Percentiles rank a stretch among this genome's conserved stretches.
phyloP scores from a whole-genome alignment of 1,140 invertebrate genomes.

The Magallana gigas region DNA sequence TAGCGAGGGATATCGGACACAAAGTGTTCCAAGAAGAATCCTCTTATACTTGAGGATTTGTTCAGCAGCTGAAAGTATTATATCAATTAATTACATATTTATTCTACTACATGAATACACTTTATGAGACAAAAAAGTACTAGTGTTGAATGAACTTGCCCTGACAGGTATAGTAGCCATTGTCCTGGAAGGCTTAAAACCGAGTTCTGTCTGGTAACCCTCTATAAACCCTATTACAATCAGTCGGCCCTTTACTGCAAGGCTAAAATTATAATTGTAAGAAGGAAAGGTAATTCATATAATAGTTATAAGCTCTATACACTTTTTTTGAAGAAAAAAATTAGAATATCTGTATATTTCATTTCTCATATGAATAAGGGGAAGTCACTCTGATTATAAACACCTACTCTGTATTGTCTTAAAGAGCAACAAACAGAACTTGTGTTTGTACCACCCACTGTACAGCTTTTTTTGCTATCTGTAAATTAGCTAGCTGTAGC shows the following conservation, averaged over 20 bases:
- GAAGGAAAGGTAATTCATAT: too few relatives aligned
- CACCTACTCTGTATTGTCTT: too few relatives aligned
- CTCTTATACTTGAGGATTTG: constrained; percentile 31
- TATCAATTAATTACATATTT: neutral
- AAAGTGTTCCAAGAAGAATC: constrained; percentile 33
- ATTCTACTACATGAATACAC: neutral
- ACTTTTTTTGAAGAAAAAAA: too few relatives aligned
- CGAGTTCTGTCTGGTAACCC: constrained; percentile 69
- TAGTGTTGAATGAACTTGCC: constrained; percentile 44
- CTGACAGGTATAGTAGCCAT: constrained; percentile 63
- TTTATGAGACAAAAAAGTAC: neutral
- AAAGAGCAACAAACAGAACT: too few relatives aligned
- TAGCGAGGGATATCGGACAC: neutral
- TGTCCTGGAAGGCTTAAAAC: constrained; percentile 61
- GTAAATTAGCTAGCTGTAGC: too few relatives aligned
- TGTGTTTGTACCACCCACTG: too few relatives aligned
- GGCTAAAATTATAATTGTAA: constrained; percentile 57
- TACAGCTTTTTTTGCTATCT: too few relatives aligned
- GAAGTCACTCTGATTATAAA: too few relatives aligned
- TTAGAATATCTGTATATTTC: too few relatives aligned
- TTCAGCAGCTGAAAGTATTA: neutral
- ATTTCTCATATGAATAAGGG: too few relatives aligned
- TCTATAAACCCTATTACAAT: constrained; percentile 76
- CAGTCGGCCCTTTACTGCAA: constrained; percentile 73
- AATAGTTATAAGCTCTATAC: too few relatives aligned